These are phyloP conservation scores for Psephotus haematonotus DNA, from an alignment of 2,113 vertebrate species.

Conservation along the genomic window DNA sequence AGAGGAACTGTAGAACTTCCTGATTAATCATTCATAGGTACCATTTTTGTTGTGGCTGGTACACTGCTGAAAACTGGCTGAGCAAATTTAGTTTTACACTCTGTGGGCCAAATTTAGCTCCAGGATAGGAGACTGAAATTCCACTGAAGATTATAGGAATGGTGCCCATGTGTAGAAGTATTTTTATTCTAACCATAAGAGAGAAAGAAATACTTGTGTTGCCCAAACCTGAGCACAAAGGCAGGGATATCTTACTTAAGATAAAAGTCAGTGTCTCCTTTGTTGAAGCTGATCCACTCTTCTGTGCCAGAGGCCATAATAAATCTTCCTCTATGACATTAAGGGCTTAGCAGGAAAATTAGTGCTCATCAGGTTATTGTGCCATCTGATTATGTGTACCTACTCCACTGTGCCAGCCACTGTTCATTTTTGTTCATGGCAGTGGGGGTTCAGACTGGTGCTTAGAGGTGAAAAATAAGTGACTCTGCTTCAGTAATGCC, in stretches of 20 bases:
- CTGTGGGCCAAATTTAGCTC: neutral
- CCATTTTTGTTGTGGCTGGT: neutral
- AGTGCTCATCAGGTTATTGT: neutral
- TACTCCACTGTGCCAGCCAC: neutral
- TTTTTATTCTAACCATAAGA: neutral
- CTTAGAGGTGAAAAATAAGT: neutral
- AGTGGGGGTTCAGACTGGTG: neutral
- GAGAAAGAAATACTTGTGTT: neutral
- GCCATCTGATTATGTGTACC: neutral
- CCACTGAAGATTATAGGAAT: neutral
- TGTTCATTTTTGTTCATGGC: neutral
- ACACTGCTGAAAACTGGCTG: neutral
- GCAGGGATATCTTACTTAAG: neutral
- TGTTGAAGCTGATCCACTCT: neutral
- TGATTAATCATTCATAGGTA: slow-evolving; percentile 12
- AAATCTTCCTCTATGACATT: neutral
- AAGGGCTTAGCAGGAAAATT: neutral
- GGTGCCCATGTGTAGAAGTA: neutral
- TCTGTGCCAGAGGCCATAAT: neutral
- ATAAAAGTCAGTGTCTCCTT: neutral
- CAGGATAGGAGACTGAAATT: neutral
- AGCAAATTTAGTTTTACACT: neutral
- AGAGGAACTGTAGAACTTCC: neutral
- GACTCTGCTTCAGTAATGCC: neutral
- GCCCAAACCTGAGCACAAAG: neutral